These are phyloP conservation scores for Serilophus lunatus DNA, from an alignment of 2,113 vertebrate genomes.

Conservation along the genomic window DNA sequence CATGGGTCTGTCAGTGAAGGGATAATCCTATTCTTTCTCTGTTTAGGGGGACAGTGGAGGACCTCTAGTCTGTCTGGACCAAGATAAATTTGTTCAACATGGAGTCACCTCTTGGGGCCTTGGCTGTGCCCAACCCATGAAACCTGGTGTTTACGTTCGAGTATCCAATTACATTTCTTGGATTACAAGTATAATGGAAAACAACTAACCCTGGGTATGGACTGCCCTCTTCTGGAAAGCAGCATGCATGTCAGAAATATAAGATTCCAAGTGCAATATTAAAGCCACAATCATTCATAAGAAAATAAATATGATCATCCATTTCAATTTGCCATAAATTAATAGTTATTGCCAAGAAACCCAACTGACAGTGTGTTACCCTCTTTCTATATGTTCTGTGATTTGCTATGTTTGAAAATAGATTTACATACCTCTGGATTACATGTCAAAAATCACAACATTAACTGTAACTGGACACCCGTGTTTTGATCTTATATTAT, in stretches of 20 bases:
- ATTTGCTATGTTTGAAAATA: neutral
- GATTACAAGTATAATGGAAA: conserved; percentile 77
- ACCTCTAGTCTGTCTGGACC: conserved; percentile 85
- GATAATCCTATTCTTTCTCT: neutral
- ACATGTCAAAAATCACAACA: neutral
- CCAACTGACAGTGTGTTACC: neutral
- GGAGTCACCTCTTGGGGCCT: conserved; percentile 97
- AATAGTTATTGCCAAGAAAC: neutral
- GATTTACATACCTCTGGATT: neutral
- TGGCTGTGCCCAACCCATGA: conserved; percentile 91
- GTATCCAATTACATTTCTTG: conserved; percentile 85
- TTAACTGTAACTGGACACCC: neutral
- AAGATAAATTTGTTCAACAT: conserved; percentile 86
- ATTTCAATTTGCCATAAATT: neutral
- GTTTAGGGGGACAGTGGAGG: conserved; percentile 95
- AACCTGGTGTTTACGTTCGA: conserved; percentile 92
- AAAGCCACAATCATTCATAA: conserved; percentile 4
- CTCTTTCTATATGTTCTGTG: neutral
- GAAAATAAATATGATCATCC: conserved; percentile 15
- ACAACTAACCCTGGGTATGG: conserved; percentile 21
- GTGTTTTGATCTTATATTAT: neutral
- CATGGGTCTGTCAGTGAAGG: neutral
- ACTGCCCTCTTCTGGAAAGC: neutral
- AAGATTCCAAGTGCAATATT: conserved; percentile 14
- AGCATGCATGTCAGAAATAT: neutral